Base-by-base conservation (phyloP, 2,888 invertebrate species). In the Agrypnus murinus region DNA sequence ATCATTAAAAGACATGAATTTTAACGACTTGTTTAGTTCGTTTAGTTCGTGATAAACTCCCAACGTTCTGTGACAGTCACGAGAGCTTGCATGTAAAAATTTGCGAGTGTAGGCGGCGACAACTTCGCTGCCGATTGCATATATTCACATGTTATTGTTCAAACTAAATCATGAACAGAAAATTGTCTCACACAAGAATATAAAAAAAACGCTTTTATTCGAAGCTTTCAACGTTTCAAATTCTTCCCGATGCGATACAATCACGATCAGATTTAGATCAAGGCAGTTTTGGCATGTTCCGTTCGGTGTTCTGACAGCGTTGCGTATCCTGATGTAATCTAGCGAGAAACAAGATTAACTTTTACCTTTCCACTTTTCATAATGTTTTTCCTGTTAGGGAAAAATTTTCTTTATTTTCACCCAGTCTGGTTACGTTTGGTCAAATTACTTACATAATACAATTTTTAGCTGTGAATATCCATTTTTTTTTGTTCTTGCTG, bases 51-150 rank as follows among this genome's bases (percentile, higher is more conserved):
- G 72, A 72, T 72, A 65, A 72, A 69, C 57, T 68, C 64, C 46
- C 63, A 67, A 48, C 63, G 40, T 67, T 63, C 64, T 63, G 58
- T 45, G 67, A 58, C 48, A 63, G 67, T 71, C 71, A 71, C 71
- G 71, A 71, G 57, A 71, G 71, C 48, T 67, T 50, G 67, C 71
- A 71, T 70, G 70, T 70, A 70, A 70, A 70, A 70, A 65, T 70
- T 45, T 40, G 53, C 43, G 40, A 60, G 40, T 40, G 66, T 66
- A 59, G 66, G 66, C 59, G 68, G 46, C 60, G 40, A 53, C 34
- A 67, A 67, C 60, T 67, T 60, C 14, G 50, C 67, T 60, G 38
- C 60, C 59, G 53, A 40, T 60, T 60, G 60, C 60, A 53, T 53
- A 57, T 43, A 32, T 58, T 58, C 65, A 43, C 58, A 53, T 64